Evolutionary conservation across 1,140 invertebrate genomes (phyloP).

Genomic region (Apolygus lucorum): DNA sequence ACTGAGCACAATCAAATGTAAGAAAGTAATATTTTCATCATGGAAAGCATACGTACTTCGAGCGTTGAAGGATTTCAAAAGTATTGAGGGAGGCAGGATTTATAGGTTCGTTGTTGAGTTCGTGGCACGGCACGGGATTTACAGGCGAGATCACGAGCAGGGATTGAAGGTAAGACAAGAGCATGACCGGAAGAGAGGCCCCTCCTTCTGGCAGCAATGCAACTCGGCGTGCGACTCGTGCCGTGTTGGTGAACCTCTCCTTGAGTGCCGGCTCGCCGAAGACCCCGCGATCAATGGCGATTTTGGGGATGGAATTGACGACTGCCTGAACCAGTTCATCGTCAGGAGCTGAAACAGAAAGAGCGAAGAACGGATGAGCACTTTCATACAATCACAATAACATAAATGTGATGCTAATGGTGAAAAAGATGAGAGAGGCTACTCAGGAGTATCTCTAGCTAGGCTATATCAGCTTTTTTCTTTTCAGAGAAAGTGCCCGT

Average conservation of each 20-base stretch:
- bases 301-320: conserved; percentile 63
- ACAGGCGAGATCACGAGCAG: conserved; percentile 55
- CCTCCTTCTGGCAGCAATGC: conserved; percentile 44
- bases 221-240: conserved; percentile 28
- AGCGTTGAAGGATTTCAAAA: conserved; percentile 77
- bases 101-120: conserved; percentile 58
- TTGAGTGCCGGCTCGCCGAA: conserved; percentile 75
- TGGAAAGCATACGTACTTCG: conserved; percentile 54
- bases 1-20: too few species aligned
- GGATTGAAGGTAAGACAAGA: conserved; percentile 81
- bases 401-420: too few species aligned
- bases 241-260: conserved; percentile 72
- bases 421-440: too few species aligned
- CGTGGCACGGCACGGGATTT: conserved; percentile 54
- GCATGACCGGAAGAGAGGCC: conserved; percentile 68
- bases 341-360: conserved; percentile 44
- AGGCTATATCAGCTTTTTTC: too few species aligned
- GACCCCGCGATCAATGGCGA: conserved; percentile 68
- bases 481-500: too few species aligned
- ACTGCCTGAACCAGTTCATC: conserved; percentile 64
- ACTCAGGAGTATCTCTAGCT: too few species aligned
- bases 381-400: too few species aligned
- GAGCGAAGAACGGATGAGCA: conserved; percentile 14
- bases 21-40: too few species aligned
- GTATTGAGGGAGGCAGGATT: conserved; percentile 65